phyloP scores from a whole-genome alignment of 2,113 vertebrate species.

The Phylloscopus trochilus region DNA sequence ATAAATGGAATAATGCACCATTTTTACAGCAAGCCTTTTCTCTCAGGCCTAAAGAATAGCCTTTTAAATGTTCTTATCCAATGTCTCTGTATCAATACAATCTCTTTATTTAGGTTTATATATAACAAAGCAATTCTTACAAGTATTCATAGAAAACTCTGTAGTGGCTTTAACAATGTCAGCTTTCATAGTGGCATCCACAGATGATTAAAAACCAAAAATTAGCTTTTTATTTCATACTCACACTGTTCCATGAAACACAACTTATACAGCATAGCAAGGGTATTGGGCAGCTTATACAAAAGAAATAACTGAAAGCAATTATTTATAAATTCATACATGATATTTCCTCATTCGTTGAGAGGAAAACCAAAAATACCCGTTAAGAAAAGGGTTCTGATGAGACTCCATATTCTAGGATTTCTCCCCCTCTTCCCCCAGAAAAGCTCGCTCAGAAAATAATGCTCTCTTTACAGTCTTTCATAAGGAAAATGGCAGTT shows the following conservation, averaged over 20 bases:
- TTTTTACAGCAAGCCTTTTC: slow-evolving; percentile 89
- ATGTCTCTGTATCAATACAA: slow-evolving; percentile 79
- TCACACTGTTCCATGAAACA: slow-evolving; percentile 78
- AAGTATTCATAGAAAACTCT: slow-evolving; percentile 90
- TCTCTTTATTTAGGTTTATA: slow-evolving; percentile 83
- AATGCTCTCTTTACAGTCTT: slow-evolving; percentile 59
- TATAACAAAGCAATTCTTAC: slow-evolving; percentile 86
- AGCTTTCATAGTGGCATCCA: slow-evolving; percentile 83
- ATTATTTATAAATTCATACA: slow-evolving; percentile 78
- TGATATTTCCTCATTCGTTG: slow-evolving; percentile 68
- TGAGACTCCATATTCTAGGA: slow-evolving; percentile 60
- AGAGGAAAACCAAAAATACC: slow-evolving; percentile 76
- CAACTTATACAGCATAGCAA: slow-evolving; percentile 80
- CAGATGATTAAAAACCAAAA: slow-evolving; percentile 74
- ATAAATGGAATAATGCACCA: slow-evolving; percentile 86
- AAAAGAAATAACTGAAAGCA: slow-evolving; percentile 77
- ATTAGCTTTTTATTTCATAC: slow-evolving; percentile 74
- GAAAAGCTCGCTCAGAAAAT: slow-evolving; percentile 69
- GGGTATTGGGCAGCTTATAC: slow-evolving; percentile 75
- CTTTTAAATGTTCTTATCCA: slow-evolving; percentile 76
- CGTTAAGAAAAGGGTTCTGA: slow-evolving; percentile 75
- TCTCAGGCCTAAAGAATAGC: slow-evolving; percentile 76
- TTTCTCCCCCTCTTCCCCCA: slow-evolving; percentile 54
- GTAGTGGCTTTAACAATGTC: slow-evolving; percentile 82
- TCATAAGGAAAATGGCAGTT: slow-evolving; percentile 60